These are phyloP conservation scores for Geophilus truncorum DNA, from an alignment of 2,888 invertebrate genomes.

Conservation along the genomic window DNA sequence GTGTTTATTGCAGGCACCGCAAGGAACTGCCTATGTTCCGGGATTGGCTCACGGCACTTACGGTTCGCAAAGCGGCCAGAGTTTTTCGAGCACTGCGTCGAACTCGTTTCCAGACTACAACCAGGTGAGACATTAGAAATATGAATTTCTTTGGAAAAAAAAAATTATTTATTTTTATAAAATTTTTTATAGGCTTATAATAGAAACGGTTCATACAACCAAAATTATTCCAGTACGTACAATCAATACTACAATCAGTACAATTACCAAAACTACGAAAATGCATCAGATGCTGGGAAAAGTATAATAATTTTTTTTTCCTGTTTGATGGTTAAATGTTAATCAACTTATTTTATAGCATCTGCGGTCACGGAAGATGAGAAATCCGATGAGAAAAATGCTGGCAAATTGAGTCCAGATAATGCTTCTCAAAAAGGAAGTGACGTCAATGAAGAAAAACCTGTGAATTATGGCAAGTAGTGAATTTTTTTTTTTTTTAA, in stretches of 20 bases:
- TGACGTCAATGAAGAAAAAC: background rate
- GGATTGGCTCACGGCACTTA: background rate
- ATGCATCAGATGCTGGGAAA: background rate
- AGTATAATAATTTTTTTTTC: too few species aligned
- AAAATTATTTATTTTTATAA: background rate
- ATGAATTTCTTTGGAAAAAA: too few species aligned
- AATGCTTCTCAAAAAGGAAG: background rate
- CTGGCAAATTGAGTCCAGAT: background rate
- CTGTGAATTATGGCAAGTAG: background rate
- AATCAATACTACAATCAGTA: conserved; percentile 13
- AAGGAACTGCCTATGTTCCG: background rate
- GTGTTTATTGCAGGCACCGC: conserved; percentile 7
- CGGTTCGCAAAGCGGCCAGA: background rate
- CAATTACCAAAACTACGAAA: background rate
- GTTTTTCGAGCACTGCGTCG: background rate
- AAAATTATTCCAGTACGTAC: background rate
- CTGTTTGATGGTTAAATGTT: background rate
- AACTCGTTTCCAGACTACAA: background rate
- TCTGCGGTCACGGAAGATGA: background rate
- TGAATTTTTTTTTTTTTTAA: background rate
- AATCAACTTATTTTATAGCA: background rate
- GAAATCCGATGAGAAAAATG: background rate
- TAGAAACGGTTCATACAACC: background rate
- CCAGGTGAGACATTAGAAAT: background rate
- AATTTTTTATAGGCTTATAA: background rate